Percentiles rank a stretch among this genome's conserved stretches.
phyloP scores from a whole-genome alignment of 2,888 invertebrate genomes.

The Morinoia aosen region DNA sequence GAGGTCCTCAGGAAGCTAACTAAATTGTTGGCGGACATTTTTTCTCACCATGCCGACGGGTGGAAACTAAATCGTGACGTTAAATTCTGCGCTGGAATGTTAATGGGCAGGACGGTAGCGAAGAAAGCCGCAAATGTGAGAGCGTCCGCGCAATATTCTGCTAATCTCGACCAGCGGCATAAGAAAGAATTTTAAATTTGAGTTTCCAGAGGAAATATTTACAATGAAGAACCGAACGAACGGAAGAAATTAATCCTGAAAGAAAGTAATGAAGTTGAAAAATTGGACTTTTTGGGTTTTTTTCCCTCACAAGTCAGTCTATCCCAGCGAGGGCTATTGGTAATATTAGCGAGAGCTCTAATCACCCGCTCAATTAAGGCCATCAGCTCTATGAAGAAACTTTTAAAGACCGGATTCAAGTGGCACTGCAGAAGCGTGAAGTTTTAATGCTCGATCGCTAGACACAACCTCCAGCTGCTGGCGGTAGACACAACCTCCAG shows the following conservation, averaged over 20 bases:
- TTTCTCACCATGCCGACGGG: background rate
- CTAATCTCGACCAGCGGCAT: background rate
- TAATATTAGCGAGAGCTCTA: background rate
- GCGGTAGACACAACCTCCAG: background rate
- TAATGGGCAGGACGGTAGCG: background rate
- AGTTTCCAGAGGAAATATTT: background rate
- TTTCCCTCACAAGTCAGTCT: background rate
- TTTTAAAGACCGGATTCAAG: background rate
- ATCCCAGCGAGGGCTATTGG: background rate
- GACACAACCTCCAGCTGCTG: background rate
- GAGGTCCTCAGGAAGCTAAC: background rate
- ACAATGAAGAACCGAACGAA: background rate
- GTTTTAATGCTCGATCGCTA: background rate
- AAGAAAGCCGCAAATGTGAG: background rate
- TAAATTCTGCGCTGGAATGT: background rate
- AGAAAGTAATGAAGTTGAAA: background rate
- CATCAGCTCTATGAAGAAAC: background rate
- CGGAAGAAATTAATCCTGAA: background rate
- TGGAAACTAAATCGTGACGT: background rate
- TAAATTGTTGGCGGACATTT: background rate
- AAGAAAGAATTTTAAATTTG: background rate
- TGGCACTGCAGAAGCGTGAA: background rate
- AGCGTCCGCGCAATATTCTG: background rate
- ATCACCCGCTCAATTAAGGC: background rate
- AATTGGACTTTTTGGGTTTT: background rate